phyloP scores from a whole-genome alignment of 2,113 vertebrate species.

The Corvus hawaiiensis region DNA sequence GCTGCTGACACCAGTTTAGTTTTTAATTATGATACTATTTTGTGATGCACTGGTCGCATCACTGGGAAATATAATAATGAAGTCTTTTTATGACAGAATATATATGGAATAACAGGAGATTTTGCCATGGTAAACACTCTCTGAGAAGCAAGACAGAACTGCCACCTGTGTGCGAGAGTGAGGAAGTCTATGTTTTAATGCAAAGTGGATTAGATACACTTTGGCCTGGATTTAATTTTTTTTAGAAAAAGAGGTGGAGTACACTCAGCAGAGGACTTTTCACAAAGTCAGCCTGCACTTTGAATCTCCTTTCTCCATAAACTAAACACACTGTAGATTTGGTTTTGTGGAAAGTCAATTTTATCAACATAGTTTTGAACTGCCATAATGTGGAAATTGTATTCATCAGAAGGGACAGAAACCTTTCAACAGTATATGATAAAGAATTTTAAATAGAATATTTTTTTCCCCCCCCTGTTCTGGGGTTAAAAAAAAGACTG shows the following conservation, averaged over 20 bases:
- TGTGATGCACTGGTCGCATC: not conserved
- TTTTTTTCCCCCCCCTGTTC: fast-evolving
- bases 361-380: not conserved
- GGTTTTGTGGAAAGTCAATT: not conserved
- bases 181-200: not conserved
- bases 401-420: not conserved
- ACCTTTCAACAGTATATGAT: not conserved
- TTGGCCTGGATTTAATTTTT: not conserved
- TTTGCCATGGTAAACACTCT: not conserved
- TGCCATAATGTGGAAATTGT: not conserved
- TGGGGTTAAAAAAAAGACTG: not conserved
- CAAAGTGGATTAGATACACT: not conserved
- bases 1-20: not conserved
- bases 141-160: not conserved
- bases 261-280: not conserved
- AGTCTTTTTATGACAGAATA: not conserved
- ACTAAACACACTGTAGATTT: not conserved
- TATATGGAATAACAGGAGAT: not conserved
- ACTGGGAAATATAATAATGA: not conserved
- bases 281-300: not conserved
- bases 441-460: not conserved
- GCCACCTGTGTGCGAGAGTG: not conserved
- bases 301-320: not conserved
- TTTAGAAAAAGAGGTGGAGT: not conserved
- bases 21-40: not conserved